phyloP scores from a whole-genome alignment of 2,113 vertebrate species.

The Xiphorhynchus elegans region DNA sequence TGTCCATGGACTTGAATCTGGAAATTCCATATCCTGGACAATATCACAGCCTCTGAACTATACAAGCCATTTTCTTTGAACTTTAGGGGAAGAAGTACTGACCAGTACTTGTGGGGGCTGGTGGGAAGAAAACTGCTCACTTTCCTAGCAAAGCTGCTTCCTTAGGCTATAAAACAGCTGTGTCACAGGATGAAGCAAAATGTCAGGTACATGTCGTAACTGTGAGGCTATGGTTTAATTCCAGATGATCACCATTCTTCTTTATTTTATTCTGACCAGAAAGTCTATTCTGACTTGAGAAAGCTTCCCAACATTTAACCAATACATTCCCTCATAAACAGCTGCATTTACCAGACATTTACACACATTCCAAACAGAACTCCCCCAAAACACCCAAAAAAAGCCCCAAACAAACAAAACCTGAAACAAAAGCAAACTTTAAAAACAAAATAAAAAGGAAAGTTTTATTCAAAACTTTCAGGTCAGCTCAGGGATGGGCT shows the following conservation, averaged over 20 bases:
- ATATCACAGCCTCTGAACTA: background rate
- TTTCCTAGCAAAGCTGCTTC: background rate
- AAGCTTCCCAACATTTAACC: background rate
- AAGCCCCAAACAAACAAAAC: background rate
- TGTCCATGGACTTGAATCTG: background rate
- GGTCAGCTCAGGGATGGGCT: background rate
- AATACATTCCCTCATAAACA: background rate
- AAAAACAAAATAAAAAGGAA: no score
- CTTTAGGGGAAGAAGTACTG: background rate
- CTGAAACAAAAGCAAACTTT: background rate
- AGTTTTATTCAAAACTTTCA: background rate
- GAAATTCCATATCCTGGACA: background rate
- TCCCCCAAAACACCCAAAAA: background rate
- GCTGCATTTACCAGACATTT: background rate
- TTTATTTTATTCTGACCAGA: conserved; percentile 18
- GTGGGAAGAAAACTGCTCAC: background rate
- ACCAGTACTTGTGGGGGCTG: background rate
- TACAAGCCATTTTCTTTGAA: background rate
- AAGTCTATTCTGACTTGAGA: background rate
- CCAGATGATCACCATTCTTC: background rate
- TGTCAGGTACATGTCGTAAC: background rate
- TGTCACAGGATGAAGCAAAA: background rate
- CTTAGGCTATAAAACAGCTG: background rate
- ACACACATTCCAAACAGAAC: background rate
- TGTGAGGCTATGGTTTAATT: background rate